Conservation (phyloP, 2,113 vertebrate species). For the Corythornis madagascariensis region DNA sequence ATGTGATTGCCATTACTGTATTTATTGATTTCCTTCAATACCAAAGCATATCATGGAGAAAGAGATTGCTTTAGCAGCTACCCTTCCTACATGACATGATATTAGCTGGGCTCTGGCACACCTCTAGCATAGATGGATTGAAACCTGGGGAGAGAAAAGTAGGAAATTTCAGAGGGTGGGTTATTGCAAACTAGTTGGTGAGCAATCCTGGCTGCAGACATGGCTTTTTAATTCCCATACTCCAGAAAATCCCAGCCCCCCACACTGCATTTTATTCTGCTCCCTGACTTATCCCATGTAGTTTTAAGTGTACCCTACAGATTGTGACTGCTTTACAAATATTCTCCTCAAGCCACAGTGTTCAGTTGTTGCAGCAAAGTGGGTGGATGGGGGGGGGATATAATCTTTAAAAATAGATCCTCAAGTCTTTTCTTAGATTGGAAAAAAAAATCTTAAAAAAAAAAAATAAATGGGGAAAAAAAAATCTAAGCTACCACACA, state of each 20-base stretch:
- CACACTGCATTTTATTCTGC: neutral
- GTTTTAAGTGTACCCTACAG: conserved; percentile 36
- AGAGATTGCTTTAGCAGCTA: neutral
- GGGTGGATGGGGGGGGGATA: conserved; percentile 28
- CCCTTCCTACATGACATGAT: neutral
- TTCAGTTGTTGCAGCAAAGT: conserved; percentile 46
- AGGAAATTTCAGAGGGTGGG: neutral
- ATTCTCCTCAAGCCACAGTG: conserved; percentile 45
- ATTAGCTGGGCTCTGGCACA: neutral
- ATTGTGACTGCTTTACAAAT: conserved; percentile 47
- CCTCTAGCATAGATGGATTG: neutral
- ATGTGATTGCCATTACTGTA: neutral
- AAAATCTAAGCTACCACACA: conserved; percentile 58
- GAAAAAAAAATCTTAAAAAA: neutral
- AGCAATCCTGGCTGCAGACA: neutral
- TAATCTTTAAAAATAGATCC: conserved; percentile 59
- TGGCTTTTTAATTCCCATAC: neutral
- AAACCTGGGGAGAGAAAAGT: neutral
- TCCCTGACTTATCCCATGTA: neutral
- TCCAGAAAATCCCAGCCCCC: neutral
- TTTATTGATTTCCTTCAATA: conserved; percentile 12
- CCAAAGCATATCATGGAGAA: neutral
- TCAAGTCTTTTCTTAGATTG: conserved; percentile 64
- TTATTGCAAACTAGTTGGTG: neutral
- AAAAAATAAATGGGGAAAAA: neutral